These are phyloP conservation scores for Enteromius afrohamiltoni DNA, from an alignment of 2,797 vertebrate species.

Conservation along the genomic window DNA sequence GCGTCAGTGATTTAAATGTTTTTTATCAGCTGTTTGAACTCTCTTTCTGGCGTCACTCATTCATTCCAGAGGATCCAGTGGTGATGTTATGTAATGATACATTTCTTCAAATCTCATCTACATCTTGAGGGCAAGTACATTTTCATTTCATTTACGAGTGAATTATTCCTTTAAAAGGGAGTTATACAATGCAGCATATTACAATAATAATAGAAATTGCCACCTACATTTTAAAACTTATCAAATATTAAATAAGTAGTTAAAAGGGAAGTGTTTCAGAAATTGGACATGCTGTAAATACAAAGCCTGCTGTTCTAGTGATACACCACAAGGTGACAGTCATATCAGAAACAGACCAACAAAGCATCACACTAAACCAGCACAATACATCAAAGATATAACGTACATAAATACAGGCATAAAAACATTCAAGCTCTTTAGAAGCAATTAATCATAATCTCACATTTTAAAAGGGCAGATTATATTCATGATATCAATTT, in stretches of 20 bases:
- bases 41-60: not conserved
- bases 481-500: not conserved
- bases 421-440: not conserved
- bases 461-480: not conserved
- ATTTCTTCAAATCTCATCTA: not conserved
- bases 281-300: not conserved
- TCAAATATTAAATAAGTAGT: not conserved
- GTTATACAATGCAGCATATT: not conserved
- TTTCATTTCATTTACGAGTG: not conserved
- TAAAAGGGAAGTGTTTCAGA: not conserved
- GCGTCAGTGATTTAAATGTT: not conserved
- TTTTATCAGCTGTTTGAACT: not conserved
- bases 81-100: not conserved
- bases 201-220: not conserved
- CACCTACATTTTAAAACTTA: not conserved
- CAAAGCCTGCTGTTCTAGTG: not conserved
- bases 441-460: not conserved
- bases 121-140: not conserved
- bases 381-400: not conserved
- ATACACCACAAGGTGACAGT: conserved; percentile 19
- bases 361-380: not conserved
- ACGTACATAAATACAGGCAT: not conserved
- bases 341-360: not conserved
- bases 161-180: not conserved
- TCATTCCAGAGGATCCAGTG: not conserved